phyloP scores from a whole-genome alignment of 2,113 vertebrate species.

The Tyto alba region DNA sequence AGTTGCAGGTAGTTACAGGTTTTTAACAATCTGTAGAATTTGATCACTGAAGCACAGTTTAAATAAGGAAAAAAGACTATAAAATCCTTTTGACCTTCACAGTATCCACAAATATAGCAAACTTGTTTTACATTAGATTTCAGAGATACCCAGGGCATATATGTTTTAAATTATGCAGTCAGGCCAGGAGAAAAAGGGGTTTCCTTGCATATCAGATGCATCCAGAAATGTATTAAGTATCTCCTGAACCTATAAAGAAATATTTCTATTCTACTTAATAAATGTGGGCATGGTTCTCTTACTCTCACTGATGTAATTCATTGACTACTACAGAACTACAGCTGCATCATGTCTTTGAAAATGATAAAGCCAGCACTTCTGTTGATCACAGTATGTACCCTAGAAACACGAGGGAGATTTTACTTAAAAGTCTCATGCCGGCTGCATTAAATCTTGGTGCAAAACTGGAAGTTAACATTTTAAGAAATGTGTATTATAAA shows the following conservation, averaged over 20 bases:
- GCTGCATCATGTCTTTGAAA: background rate
- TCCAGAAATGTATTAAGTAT: background rate
- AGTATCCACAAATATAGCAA: background rate
- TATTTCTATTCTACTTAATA: background rate
- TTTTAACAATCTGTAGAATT: background rate
- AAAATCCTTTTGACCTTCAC: background rate
- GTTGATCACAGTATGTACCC: background rate
- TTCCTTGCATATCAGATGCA: background rate
- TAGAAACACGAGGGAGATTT: background rate
- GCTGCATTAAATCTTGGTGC: conserved; percentile 19
- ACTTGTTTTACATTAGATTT: background rate
- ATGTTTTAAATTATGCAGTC: background rate
- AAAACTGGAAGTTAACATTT: conserved; percentile 36
- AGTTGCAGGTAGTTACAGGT: background rate
- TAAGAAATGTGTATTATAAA: conserved; percentile 14
- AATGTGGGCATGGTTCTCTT: background rate
- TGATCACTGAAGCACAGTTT: background rate
- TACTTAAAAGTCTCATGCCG: background rate
- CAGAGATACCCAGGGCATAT: background rate
- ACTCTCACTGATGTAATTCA: background rate
- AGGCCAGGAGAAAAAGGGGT: background rate
- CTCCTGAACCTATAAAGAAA: background rate
- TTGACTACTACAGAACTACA: background rate
- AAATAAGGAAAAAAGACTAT: background rate
- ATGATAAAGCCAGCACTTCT: background rate